Conservation (phyloP, 2,888 invertebrate species). For the Dicyrtomina minuta region DNA sequence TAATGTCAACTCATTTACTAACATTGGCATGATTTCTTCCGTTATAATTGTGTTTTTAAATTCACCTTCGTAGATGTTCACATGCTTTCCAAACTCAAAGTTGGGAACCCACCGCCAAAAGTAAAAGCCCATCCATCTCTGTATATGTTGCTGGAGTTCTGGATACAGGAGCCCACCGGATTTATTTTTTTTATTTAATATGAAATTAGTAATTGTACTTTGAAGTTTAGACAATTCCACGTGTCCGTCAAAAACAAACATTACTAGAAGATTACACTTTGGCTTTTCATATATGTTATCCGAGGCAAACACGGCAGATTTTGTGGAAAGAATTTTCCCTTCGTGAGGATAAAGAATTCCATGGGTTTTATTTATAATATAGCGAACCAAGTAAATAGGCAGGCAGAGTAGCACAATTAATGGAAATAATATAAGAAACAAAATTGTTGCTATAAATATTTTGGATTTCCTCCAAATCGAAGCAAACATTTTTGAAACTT, state of each 20-base stretch:
- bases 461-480: not conserved
- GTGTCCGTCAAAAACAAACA: not conserved
- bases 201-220: not conserved
- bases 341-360: not conserved
- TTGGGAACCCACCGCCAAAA: constrained; percentile 10
- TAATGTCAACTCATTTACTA: constrained; percentile 10
- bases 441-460: not conserved
- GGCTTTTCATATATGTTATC: not conserved
- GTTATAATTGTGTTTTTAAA: not conserved
- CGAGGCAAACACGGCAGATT: not conserved
- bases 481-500: too few species aligned
- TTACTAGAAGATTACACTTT: not conserved
- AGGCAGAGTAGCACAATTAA: not conserved
- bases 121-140: constrained; percentile 14
- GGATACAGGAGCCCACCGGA: not conserved
- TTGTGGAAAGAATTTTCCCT: not conserved
- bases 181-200: not conserved
- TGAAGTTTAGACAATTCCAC: not conserved
- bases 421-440: not conserved
- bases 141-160: constrained; percentile 17
- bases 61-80: not conserved
- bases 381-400: not conserved
- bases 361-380: not conserved
- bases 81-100: constrained; percentile 16
- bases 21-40: not conserved